Conservation (phyloP, 2,888 invertebrate species). For the Dascillus cervinus region DNA sequence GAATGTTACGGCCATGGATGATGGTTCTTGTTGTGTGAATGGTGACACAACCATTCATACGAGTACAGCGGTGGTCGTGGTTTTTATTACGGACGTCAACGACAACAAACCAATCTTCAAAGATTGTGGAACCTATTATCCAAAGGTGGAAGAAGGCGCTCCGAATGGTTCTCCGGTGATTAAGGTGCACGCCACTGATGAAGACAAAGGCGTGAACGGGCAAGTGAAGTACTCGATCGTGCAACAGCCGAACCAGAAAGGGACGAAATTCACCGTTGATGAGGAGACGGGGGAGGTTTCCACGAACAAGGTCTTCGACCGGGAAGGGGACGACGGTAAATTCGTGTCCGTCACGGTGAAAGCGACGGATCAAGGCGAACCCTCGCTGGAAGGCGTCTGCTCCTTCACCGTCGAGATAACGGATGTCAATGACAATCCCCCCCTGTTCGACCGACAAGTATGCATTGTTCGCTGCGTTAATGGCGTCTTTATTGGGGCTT, state of each 20-base stretch:
- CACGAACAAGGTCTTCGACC: conserved; percentile 93
- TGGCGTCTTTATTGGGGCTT: conserved; percentile 28
- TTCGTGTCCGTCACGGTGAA: conserved; percentile 95
- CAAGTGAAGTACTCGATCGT: conserved; percentile 97
- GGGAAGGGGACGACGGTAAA: conserved; percentile 94
- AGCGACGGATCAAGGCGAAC: conserved; percentile 98
- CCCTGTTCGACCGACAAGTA: conserved; percentile 91
- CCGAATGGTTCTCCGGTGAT: conserved; percentile 90
- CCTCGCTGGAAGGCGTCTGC: conserved; percentile 94
- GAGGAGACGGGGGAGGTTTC: conserved; percentile 92
- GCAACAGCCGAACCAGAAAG: conserved; percentile 90
- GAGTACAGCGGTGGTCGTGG: conserved; percentile 90
- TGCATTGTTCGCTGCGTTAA: neutral
- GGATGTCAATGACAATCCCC: conserved; percentile 96
- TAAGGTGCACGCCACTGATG: conserved; percentile 87
- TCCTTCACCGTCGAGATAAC: conserved; percentile 97
- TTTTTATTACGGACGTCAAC: conserved; percentile 95
- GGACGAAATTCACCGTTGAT: conserved; percentile 91
- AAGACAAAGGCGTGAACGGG: conserved; percentile 92
- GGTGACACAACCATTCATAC: conserved; percentile 84
- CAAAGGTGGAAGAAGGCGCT: conserved; percentile 91
- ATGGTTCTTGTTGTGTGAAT: conserved; percentile 92
- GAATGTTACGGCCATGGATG: conserved; percentile 95
- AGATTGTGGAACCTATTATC: conserved; percentile 86
- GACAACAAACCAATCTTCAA: conserved; percentile 95